Percentiles rank a stretch among this genome's conserved stretches.
phyloP scores from a whole-genome alignment of 2,113 vertebrate genomes.

The Typhlomys cinereus region DNA sequence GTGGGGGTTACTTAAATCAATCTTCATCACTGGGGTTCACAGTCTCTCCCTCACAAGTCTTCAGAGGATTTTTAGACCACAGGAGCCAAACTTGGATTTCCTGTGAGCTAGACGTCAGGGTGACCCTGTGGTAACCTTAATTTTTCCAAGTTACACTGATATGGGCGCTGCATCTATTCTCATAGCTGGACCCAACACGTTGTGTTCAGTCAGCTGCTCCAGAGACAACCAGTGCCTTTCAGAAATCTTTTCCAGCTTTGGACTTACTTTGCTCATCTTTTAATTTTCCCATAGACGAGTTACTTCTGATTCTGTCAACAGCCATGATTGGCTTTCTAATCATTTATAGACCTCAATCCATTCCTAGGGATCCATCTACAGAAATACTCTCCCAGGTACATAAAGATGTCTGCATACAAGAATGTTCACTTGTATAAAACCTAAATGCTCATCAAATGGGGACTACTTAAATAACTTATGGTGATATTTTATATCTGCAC shows the following conservation, averaged over 20 bases:
- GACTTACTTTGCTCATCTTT: background rate
- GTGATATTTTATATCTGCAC: background rate
- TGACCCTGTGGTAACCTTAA: background rate
- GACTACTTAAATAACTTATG: background rate
- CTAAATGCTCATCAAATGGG: background rate
- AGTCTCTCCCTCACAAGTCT: background rate
- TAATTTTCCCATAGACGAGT: background rate
- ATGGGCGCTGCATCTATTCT: background rate
- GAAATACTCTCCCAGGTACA: background rate
- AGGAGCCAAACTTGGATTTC: background rate
- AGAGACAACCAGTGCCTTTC: background rate
- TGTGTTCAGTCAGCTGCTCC: background rate
- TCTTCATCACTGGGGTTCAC: background rate
- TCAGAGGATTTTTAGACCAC: background rate
- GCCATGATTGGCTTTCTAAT: slow-evolving; percentile 1
- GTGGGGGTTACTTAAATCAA: background rate
- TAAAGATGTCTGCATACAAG: background rate
- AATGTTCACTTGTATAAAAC: background rate
- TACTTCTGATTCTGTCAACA: background rate
- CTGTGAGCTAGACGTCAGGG: background rate
- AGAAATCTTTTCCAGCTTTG: background rate
- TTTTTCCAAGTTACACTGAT: background rate
- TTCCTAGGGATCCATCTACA: background rate
- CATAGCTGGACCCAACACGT: background rate
- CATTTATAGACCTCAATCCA: background rate